Evolutionary conservation across 2,113 vertebrate species (phyloP), one percentile per base, ranked within the genome.

Genomic region (Anser brachyrhynchus): DNA sequence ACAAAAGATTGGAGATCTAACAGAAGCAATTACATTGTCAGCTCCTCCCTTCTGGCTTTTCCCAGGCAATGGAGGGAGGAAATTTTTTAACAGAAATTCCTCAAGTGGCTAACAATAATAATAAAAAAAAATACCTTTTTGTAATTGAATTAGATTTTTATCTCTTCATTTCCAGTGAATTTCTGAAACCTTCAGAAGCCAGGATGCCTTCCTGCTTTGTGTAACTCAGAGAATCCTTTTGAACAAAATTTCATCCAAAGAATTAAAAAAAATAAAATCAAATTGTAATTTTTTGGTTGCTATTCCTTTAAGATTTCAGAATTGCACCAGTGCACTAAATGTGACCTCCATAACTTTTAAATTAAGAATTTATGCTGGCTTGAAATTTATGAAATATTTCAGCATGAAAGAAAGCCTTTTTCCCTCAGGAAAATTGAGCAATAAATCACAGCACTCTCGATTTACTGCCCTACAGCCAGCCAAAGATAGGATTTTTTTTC

Each of bases 301-400:
- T 98, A 94, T 98, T 98, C 95, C 98, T 98, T 98, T 98, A 98
- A 98, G 98, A 97, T 98, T 98, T 96, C 94, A 93, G 97, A 98
- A 98, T 97, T 92, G 87, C 94, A 97, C 95, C 97, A 97, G 89
- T 98, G 97, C 98, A 98, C 98, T 98, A 98, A 98, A 98, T 97
- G 97, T 98, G 98, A 98, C 98, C 98, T 98, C 98, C 97, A 98
- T 98, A 98, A 98, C 98, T 98, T 98, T 98, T 98, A 98, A 98
- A 98, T 98, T 98, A 98, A 98, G 98, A 98, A 98, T 98, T 98
- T 98, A 98, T 98, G 98, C 98, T 95, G 97, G 97, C 98, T 98
- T 97, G 98, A 99, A 98, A 99, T 99, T 99, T 99, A 99, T 99
- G 98, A 98, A 99, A 99, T 98, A 98, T 98, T 98, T 98, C 98